Base-by-base conservation (phyloP, 2,888 invertebrate genomes). In the Stenoptilia bipunctidactyla region DNA sequence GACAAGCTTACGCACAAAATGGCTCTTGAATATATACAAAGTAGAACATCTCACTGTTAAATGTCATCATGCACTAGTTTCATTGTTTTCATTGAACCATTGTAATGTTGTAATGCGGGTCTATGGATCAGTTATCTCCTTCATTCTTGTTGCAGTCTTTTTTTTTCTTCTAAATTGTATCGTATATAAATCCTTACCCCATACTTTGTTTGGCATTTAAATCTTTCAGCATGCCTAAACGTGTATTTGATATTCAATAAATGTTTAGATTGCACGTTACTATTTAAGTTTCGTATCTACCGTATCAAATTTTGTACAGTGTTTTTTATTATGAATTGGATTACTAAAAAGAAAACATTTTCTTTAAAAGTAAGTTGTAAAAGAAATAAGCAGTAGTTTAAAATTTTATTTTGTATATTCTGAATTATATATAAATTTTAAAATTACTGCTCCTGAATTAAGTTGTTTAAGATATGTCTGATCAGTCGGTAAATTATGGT, bases 251-350 rank as follows among this genome's bases (percentile, higher is more conserved):
- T 69, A 60, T 54, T n/a, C 66, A 64, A 67, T 77, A 61, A 72
- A 60, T 82, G 77, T 82, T 75, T 82, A 82, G 79, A 73, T 55
- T 82, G 83, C 83, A 83, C 83, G 83, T 74, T 79, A 68, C 14
- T 76, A 69, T 72, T 73, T 66, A 58, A 60, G 30, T 30, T 30
- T 30, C 10, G 30, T 30, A n/a, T 30, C 30, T 30, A n/a, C 10
- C 6, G 12, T 9, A n/a, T n/a, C 30, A 30, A 30, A 8, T 3
- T 20, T 20, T 20, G 20, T 20, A 20, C 8, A n/a, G n/a, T n/a
- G n/a, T n/a, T n/a, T n/a, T n/a, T 25, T 25, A 25, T 25, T 25
- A 25, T 5, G 5, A 25, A 25, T 6, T 25, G 25, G 5, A 5
- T 25, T 6, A 25, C 5, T 25, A 25, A 9, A 25, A 25, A 25